phyloP scores from a whole-genome alignment of 2,797 vertebrate species.

The Peromyscus aztecus region DNA sequence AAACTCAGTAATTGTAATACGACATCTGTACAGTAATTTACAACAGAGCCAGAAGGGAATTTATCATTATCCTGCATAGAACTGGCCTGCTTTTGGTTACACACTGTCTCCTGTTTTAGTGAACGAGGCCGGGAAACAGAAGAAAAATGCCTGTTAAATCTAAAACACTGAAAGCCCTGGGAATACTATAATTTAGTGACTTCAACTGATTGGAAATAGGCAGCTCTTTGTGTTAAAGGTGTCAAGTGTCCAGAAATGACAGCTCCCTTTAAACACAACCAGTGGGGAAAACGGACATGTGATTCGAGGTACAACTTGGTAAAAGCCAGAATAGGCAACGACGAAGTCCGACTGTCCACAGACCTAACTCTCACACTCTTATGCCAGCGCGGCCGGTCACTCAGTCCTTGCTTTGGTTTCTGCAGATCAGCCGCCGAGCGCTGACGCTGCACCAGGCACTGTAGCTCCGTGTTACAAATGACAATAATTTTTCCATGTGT shows the following conservation, averaged over 20 bases:
- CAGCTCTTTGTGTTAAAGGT: conserved; percentile 79
- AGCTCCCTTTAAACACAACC: conserved; percentile 83
- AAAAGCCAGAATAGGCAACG: conserved; percentile 84
- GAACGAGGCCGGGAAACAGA: conserved; percentile 91
- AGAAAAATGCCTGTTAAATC: conserved; percentile 83
- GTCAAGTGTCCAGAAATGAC: conserved; percentile 80
- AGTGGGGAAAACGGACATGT: conserved; percentile 66
- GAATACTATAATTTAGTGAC: conserved; percentile 84
- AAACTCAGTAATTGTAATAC: conserved; percentile 93
- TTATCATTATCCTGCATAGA: conserved; percentile 98
- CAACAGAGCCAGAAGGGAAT: conserved; percentile 95
- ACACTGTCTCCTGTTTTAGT: conserved; percentile 91
- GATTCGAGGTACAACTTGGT: conserved; percentile 84
- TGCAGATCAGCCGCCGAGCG: conserved; percentile 83
- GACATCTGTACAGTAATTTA: conserved; percentile 98
- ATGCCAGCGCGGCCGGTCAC: conserved; percentile 79
- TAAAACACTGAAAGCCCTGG: conserved; percentile 84
- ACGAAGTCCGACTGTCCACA: conserved; percentile 82
- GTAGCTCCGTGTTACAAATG: conserved; percentile 86
- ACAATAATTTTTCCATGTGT: conserved; percentile 79
- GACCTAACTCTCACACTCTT: conserved; percentile 78
- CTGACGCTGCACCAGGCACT: conserved; percentile 87
- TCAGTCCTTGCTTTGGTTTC: conserved; percentile 89
- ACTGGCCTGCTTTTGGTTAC: conserved; percentile 98
- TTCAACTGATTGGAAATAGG: conserved; percentile 84